Evolutionary conservation across 2,113 vertebrate genomes (phyloP).

Genomic region (Crotalus helleri): DNA sequence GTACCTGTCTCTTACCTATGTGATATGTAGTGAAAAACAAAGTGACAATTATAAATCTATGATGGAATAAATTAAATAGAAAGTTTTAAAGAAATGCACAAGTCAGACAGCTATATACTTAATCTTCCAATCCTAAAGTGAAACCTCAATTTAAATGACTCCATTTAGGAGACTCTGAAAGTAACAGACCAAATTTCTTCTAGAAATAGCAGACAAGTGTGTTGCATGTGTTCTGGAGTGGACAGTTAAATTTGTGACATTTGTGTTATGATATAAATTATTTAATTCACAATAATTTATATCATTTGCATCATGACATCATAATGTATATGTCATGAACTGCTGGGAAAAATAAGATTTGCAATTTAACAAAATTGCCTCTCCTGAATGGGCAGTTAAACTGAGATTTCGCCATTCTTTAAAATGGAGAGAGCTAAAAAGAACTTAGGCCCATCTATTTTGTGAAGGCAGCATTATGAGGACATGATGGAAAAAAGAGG

Average conservation of each 20-base stretch:
- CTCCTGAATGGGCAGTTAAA: not conserved
- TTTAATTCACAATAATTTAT: not conserved
- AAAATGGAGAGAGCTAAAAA: not conserved
- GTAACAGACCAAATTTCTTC: not conserved
- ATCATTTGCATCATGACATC: not conserved
- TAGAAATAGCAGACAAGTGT: not conserved
- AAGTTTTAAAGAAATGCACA: not conserved
- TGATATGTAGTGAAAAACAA: not conserved
- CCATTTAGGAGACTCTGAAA: not conserved
- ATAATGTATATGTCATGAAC: not conserved
- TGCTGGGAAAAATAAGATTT: not conserved
- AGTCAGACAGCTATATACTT: not conserved
- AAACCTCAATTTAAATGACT: not conserved
- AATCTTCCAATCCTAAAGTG: not conserved
- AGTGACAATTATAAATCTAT: not conserved
- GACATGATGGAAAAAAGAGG: not conserved
- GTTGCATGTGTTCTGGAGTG: not conserved
- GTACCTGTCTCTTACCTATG: too few species aligned
- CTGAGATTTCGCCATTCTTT: not conserved
- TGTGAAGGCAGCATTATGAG: not conserved
- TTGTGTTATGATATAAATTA: not conserved
- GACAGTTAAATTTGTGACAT: not conserved
- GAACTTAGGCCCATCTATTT: not conserved
- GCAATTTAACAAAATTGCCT: not conserved
- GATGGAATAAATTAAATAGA: not conserved